Percentiles rank a stretch among this genome's conserved stretches.
Evolutionary conservation across 2,113 vertebrate species (phyloP).

Genomic region (Elanoides forficatus): DNA sequence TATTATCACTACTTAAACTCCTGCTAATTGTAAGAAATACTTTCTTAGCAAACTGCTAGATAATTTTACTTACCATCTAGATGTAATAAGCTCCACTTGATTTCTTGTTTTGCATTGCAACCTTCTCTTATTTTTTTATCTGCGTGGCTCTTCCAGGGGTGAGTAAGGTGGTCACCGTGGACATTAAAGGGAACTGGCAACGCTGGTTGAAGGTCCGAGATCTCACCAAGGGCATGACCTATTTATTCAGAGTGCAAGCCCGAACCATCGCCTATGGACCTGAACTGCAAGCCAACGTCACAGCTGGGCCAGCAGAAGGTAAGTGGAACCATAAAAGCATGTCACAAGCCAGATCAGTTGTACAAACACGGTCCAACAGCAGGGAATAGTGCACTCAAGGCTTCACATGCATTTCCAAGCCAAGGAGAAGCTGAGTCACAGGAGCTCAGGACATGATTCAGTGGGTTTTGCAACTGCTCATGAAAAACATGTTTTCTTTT

Average conservation of each 20-base stretch:
- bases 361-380: neutral
- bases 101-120: neutral
- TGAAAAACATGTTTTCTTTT: neutral
- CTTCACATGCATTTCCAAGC: neutral
- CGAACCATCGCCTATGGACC: slow-evolving; percentile 89
- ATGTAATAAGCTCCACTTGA: neutral
- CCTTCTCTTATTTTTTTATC: neutral
- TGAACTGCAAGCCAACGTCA: slow-evolving; percentile 84
- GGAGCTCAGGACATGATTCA: neutral
- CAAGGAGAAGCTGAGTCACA: neutral
- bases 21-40: slow-evolving; percentile 62
- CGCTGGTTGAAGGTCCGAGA: slow-evolving; percentile 93
- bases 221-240: slow-evolving; percentile 85
- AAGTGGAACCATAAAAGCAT: neutral
- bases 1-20: slow-evolving; percentile 58
- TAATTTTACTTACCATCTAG: slow-evolving; percentile 14
- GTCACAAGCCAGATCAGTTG: neutral
- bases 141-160: slow-evolving; percentile 72
- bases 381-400: neutral
- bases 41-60: slow-evolving; percentile 41
- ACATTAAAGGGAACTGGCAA: slow-evolving; percentile 90
- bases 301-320: slow-evolving; percentile 89
- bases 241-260: slow-evolving; percentile 88
- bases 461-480: neutral
- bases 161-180: slow-evolving; percentile 93